These are phyloP conservation scores for Charina bottae DNA, from an alignment of 2,113 vertebrate genomes.

Conservation along the genomic window DNA sequence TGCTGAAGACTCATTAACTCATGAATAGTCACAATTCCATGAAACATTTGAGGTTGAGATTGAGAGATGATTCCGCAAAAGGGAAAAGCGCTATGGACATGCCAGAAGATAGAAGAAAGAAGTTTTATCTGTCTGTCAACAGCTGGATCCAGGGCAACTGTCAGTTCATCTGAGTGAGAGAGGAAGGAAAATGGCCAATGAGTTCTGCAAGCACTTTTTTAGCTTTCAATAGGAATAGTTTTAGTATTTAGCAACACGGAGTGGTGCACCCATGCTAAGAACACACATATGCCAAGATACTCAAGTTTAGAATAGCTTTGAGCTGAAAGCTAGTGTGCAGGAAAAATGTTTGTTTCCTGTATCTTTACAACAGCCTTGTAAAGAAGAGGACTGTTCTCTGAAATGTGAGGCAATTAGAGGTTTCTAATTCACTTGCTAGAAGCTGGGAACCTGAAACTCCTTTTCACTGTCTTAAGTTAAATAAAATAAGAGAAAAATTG, in stretches of 20 bases:
- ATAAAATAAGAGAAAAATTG: neutral
- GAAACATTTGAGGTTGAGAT: neutral
- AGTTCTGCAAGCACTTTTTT: neutral
- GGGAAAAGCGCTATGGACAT: neutral
- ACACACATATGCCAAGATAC: neutral
- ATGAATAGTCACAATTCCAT: neutral
- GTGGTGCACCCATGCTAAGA: neutral
- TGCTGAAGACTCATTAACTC: neutral
- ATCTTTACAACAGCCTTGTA: too few relatives aligned
- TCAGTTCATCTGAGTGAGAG: neutral
- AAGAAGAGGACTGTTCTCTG: too few relatives aligned
- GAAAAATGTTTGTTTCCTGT: too few relatives aligned
- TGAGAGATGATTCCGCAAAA: neutral
- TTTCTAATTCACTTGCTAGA: too few relatives aligned
- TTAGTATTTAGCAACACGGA: neutral
- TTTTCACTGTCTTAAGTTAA: neutral
- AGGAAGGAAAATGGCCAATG: neutral
- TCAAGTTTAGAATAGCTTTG: neutral
- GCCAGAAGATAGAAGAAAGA: neutral
- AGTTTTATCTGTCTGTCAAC: neutral
- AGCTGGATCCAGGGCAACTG: neutral
- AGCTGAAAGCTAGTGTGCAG: neutral
- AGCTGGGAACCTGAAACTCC: neutral
- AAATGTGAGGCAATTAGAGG: too few relatives aligned
- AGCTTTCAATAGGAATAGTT: neutral